Base-by-base conservation (phyloP, 2,113 vertebrate species). In the Bubalus kerabau region DNA sequence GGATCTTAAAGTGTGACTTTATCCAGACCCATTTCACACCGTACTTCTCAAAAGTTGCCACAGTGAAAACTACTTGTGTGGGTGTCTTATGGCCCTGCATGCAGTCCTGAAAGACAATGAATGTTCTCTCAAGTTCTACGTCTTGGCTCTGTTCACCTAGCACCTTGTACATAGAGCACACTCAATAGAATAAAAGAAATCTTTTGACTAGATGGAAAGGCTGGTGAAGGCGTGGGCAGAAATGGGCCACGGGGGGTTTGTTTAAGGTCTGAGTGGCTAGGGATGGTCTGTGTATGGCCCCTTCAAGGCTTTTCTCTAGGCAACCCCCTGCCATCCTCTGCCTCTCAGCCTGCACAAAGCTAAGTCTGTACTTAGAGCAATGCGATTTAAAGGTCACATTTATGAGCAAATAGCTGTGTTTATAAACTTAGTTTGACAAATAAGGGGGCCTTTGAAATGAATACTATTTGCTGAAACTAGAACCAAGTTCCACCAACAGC, bases 321-420 rank as follows among this genome's bases (percentile, higher is more conserved):
- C 9, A 3, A 23, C 80, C 62, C 28, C 32, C 16, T 60, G 43
- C 62, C 1, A 11, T 40, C 26, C 30, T 8, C 57, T 0, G 0
- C 50, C 46, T 50, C 52, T 60, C 40, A 11, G 52, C 43, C 52
- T 60, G 4, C 54, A 90, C 92, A 98, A 91, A 98, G 97, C 97
- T 83, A 90, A 94, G 92, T 97, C 97, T 98, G 97, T 98, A 96
- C 98, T 98, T 95, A 94, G 30, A 97, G 91, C 96, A 95, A 97
- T 97, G 96, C 85, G 96, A 95, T 95, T 98, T 97, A 98, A 98
- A 97, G 97, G 88, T 97, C 97, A 82, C 92, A 98, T 96, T 98
- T 98, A 97, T 96, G 95, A 97, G 92, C 97, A 98, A 98, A 98
- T 98, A 98, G 59, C 90, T 82, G 23, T 97, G 80, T 98, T 98